These are phyloP conservation scores for Beris chalybata DNA, from an alignment of 2,888 invertebrate species.

Conservation along the genomic window DNA sequence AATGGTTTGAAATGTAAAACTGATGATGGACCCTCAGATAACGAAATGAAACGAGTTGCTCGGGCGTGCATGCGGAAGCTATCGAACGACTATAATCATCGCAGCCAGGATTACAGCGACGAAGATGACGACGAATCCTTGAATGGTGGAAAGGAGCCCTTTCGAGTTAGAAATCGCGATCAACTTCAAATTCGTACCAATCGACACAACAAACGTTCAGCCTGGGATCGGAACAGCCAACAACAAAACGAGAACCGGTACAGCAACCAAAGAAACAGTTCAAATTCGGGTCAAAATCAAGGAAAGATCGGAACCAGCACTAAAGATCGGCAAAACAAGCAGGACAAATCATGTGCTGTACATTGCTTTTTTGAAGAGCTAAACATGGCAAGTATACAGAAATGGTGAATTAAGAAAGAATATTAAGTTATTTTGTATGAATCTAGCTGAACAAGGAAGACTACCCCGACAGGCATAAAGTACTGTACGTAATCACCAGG, in stretches of 20 bases:
- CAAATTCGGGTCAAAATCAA: conserved; percentile 34
- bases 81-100: not conserved
- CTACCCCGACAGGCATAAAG: conserved; percentile 65
- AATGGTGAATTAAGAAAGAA: not conserved
- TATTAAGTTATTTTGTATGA: not conserved
- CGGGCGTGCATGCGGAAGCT: conserved; percentile 60
- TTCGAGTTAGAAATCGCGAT: conserved; percentile 42
- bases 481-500: conserved; percentile 64
- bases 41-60: conserved; percentile 62
- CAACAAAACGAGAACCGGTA: conserved; percentile 35
- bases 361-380: conserved; percentile 72
- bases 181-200: conserved; percentile 39
- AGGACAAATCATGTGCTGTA: conserved; percentile 60
- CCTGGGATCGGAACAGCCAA: conserved; percentile 40
- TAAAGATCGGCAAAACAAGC: conserved; percentile 30
- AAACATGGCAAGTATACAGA: conserved; percentile 62
- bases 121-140: conserved; percentile 5
- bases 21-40: conserved; percentile 62
- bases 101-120: conserved; percentile 43
- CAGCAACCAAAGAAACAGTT: conserved; percentile 26
- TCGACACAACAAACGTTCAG: conserved; percentile 46
- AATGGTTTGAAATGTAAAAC: conserved; percentile 62
- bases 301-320: conserved; percentile 28
- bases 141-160: conserved; percentile 40
- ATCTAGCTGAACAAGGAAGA: conserved; percentile 50